Evolutionary conservation across 2,888 invertebrate genomes (phyloP), one percentile per base, ranked within the genome.

Genomic region (Pedicia rivosa): DNA sequence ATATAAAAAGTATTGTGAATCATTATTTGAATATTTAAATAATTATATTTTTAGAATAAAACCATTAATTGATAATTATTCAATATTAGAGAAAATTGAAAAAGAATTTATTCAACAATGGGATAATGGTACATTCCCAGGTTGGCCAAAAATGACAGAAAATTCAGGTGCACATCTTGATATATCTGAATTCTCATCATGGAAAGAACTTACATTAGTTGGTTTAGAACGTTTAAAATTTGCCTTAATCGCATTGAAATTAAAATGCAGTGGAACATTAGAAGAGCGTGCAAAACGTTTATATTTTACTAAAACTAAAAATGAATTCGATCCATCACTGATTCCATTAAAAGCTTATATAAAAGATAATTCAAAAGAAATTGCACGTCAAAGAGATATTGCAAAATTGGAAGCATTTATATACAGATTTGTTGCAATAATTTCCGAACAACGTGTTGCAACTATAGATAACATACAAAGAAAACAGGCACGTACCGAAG

Each of bases 231-330:
- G 94, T 53, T 67, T 95, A 39, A 95, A 95, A 59, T 90, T 90
- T 3, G 92, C 91, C 4, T 64, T 92, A 5, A 81, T 91, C 78
- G 92, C 92, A 8, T 65, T 94, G 17, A 87, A 88, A 0, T 64
- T 94, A 14, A 95, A 95, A 59, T 94, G 94, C 62, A 94, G 94
- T 41, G 94, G 91, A 2, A 92, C 92, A n/a, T 62, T 94, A 35
- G 88, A 92, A 63, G 90, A 94, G 62, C 67, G 94, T 50, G 92
- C 95, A 6, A 84, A 90, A 55, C 70, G 94, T 47, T 66, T 95
- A 44, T 94, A 90, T 58, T 77, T 78, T 46, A 91, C 87, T 1
- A 94, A 94, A 63, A 91, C 90, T 1, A 74, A 86, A 52, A 83
- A 82, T 31, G 83, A 90, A 20, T 59, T 92, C 32, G 90, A 91